These are phyloP conservation scores for Corythornis madagascariensis DNA, from an alignment of 2,113 vertebrate genomes.

Conservation along the genomic window DNA sequence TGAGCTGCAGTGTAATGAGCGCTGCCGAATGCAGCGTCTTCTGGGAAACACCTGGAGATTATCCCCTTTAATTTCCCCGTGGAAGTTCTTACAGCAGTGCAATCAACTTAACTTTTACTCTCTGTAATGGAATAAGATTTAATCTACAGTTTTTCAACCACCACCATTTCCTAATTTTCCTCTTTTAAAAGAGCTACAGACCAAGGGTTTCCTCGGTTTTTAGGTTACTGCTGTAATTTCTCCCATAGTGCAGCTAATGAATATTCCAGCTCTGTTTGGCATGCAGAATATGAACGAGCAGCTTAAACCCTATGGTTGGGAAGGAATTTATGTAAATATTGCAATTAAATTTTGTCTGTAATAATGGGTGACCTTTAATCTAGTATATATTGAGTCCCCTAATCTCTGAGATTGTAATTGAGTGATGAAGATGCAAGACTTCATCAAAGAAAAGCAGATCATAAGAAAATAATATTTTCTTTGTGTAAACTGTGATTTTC, in stretches of 20 bases:
- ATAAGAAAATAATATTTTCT: constrained; percentile 57
- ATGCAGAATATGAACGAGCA: background rate
- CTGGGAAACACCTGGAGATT: constrained; percentile 65
- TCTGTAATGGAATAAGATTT: constrained; percentile 62
- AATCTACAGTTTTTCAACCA: constrained; percentile 48
- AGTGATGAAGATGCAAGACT: constrained; percentile 53
- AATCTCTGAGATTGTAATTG: constrained; percentile 62
- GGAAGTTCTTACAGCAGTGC: constrained; percentile 63
- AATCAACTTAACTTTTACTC: constrained; percentile 59
- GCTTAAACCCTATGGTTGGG: background rate
- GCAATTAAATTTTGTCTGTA: constrained; percentile 61
- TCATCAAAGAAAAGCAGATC: constrained; percentile 54
- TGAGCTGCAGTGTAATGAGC: constrained; percentile 23
- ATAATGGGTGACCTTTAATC: constrained; percentile 67
- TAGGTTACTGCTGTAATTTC: background rate
- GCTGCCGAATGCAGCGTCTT: constrained; percentile 13
- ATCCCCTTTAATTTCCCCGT: constrained; percentile 70
- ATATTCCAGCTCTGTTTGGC: background rate
- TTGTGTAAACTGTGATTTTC: constrained; percentile 68
- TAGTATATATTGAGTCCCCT: constrained; percentile 43
- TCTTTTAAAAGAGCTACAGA: background rate
- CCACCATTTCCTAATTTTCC: constrained; percentile 5
- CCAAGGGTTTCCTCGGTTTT: background rate
- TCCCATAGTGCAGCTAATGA: background rate
- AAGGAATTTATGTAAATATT: constrained; percentile 52